Evolutionary conservation across 2,888 invertebrate genomes (phyloP).

Genomic region (Zygothrica quintamaculata): DNA sequence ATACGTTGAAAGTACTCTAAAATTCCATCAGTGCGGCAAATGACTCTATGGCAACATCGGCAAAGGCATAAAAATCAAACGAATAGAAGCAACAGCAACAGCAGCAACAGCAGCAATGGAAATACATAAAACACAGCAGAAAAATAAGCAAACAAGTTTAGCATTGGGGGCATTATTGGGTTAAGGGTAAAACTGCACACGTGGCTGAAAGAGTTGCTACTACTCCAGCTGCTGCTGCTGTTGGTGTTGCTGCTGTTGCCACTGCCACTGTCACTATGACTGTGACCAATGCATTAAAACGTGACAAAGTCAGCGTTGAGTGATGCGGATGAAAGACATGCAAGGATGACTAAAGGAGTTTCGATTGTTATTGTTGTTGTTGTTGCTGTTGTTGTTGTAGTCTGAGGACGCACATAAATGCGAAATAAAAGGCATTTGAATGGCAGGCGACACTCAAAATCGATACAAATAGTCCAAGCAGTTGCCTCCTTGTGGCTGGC

Average conservation of each 20-base stretch:
- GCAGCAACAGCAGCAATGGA: too few relatives aligned
- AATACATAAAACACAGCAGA: conserved; percentile 9
- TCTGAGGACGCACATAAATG: conserved; percentile 68
- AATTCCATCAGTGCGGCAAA: conserved; percentile 68
- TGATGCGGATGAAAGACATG: conserved; percentile 1
- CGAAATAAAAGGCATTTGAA: conserved; percentile 78
- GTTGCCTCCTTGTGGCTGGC: neutral
- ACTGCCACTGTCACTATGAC: conserved; percentile 12
- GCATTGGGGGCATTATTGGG: conserved; percentile 34
- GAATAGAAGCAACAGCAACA: too few relatives aligned
- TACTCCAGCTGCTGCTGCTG: conserved; percentile 12
- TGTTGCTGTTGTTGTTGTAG: conserved; percentile 10
- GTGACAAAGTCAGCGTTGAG: conserved; percentile 60
- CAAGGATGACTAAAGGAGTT: conserved; percentile 3
- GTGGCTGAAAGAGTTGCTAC: conserved; percentile 20
- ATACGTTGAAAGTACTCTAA: conserved; percentile 44
- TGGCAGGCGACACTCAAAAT: conserved; percentile 81
- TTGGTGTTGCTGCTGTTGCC: conserved; percentile 4
- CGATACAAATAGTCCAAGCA: conserved; percentile 62
- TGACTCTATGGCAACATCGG: conserved; percentile 58
- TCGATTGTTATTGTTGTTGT: neutral
- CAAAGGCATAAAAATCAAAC: conserved; percentile 38
- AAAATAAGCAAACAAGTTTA: conserved; percentile 37
- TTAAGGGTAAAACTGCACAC: conserved; percentile 53
- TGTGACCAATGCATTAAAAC: conserved; percentile 70